A percentile compares a stretch with the other conserved stretches of the same genome.
These are phyloP conservation scores for Esperia sulphurella DNA, from an alignment of 2,888 invertebrate genomes.

Conservation along the genomic window DNA sequence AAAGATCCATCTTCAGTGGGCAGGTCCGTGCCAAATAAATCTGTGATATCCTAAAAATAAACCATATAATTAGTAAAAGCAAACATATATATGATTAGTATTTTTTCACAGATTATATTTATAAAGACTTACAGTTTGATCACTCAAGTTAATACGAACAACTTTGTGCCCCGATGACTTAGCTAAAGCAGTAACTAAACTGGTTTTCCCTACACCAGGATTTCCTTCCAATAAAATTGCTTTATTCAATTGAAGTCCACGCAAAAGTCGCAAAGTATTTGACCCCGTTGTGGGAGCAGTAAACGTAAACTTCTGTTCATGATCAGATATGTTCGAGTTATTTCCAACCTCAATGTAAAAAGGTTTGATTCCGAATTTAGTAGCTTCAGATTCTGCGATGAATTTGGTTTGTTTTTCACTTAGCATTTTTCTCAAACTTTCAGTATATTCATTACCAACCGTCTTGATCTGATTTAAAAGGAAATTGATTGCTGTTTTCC, in stretches of 20 bases:
- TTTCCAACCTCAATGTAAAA: conserved; percentile 84
- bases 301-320: conserved; percentile 81
- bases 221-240: conserved; percentile 97
- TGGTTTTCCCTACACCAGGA: conserved; percentile 99
- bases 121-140: conserved; percentile 90
- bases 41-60: conserved; percentile 89
- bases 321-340: conserved; percentile 25
- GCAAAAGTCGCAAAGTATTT: conserved; percentile 90
- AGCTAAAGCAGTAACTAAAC: conserved; percentile 94
- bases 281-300: conserved; percentile 87
- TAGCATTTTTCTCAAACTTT: conserved; percentile 41
- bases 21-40: conserved; percentile 98
- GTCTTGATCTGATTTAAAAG: conserved; percentile 75
- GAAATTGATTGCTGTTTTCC: conserved; percentile 75
- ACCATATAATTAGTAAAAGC: background rate
- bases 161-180: conserved; percentile 90
- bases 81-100: no score
- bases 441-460: conserved; percentile 54
- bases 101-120: no score
- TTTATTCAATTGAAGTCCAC: conserved; percentile 94
- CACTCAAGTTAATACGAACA: conserved; percentile 97
- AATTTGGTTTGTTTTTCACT: conserved; percentile 50
- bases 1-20: conserved; percentile 97
- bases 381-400: conserved; percentile 46
- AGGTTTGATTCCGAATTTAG: conserved; percentile 86